Evolutionary conservation across 1,140 invertebrate species (phyloP).

Genomic region (Euborellia annulipes): DNA sequence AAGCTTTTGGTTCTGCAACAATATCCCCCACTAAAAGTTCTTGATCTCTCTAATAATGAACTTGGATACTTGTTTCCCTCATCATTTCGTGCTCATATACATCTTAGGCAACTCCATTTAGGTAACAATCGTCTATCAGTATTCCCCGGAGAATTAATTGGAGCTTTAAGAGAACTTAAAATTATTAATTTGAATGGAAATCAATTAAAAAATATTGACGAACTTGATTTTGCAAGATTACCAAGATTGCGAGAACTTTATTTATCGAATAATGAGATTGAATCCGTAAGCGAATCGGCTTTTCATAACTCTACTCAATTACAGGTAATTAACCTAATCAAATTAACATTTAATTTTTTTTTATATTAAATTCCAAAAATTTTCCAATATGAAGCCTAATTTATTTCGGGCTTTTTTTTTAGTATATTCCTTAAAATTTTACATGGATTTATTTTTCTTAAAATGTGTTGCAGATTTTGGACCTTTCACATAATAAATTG

Average conservation of each 20-base stretch:
- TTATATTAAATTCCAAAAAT: no score
- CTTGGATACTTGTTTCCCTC: constrained; percentile 62
- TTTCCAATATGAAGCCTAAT: no score
- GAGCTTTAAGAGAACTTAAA: constrained; percentile 53
- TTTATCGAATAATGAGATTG: constrained; percentile 56
- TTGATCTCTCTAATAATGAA: constrained; percentile 60
- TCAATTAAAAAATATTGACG: constrained; percentile 55
- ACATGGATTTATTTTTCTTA: no score
- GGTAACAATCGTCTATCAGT: constrained; percentile 60
- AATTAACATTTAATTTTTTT: no score
- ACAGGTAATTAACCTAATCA: constrained; percentile 37
- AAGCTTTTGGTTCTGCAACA: constrained; percentile 49
- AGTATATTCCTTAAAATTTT: no score
- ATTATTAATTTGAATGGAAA: constrained; percentile 60
- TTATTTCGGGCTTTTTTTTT: no score
- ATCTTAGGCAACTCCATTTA: constrained; percentile 48
- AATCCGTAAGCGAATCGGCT: constrained; percentile 64
- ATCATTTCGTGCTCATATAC: constrained; percentile 64
- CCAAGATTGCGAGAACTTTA: constrained; percentile 49
- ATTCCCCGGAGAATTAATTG: constrained; percentile 66
- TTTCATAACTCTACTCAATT: constrained; percentile 83
- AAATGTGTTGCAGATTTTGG: constrained; percentile 33
- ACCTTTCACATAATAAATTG: constrained; percentile 58
- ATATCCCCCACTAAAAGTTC: constrained; percentile 44
- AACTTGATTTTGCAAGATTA: constrained; percentile 68